These are phyloP conservation scores for Eutrigla gurnardus DNA, from an alignment of 2,797 vertebrate species.

Conservation along the genomic window DNA sequence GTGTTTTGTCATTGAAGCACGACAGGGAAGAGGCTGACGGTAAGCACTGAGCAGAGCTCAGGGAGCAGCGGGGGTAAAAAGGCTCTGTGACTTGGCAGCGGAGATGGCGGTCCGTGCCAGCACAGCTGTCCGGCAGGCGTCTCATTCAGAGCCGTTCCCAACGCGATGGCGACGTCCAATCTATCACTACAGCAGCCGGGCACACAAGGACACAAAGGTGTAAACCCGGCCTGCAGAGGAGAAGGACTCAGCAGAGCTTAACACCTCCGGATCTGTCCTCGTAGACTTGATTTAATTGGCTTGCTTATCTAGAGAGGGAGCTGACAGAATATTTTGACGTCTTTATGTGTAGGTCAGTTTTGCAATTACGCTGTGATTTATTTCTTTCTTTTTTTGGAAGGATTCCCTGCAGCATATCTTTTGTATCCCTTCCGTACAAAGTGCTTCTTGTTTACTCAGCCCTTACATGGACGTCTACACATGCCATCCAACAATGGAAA, in stretches of 20 bases:
- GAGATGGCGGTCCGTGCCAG: constrained; percentile 67
- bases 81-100: constrained; percentile 77
- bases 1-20: constrained; percentile 77
- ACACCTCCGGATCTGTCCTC: constrained; percentile 57
- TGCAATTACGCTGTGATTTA: constrained; percentile 27
- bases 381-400: constrained; percentile 8
- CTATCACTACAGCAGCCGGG: constrained; percentile 73
- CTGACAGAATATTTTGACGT: constrained; percentile 36
- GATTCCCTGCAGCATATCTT: constrained; percentile 25
- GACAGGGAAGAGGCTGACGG: constrained; percentile 65
- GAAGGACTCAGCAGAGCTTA: constrained; percentile 61
- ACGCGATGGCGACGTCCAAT: constrained; percentile 61
- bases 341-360: constrained; percentile 40
- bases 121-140: constrained; percentile 82
- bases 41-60: constrained; percentile 72
- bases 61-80: constrained; percentile 71
- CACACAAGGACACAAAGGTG: constrained; percentile 77
- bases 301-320: constrained; percentile 32
- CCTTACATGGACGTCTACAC: constrained; percentile 21
- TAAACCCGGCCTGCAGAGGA: constrained; percentile 62
- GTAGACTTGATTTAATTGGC: constrained; percentile 51
- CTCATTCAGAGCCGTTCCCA: constrained; percentile 70
- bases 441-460: constrained; percentile 33
- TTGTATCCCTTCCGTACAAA: constrained; percentile 22
- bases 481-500: constrained; percentile 30